phyloP scores from a whole-genome alignment of 2,113 vertebrate species.

The Varanus komodoensis region DNA sequence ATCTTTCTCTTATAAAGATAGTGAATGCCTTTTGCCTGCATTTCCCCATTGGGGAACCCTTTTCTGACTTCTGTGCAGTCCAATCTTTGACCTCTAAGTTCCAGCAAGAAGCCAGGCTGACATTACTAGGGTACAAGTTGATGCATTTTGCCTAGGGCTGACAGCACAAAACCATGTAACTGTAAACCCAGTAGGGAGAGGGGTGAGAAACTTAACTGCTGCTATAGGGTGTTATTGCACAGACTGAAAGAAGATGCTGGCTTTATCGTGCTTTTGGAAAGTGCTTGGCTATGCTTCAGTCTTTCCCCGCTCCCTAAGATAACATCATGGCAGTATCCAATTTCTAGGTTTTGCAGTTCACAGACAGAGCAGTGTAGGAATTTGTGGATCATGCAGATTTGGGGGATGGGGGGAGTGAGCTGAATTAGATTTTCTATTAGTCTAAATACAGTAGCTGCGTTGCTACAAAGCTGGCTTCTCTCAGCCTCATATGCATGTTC shows the following conservation, averaged over 20 bases:
- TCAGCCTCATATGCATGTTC: constrained; percentile 15
- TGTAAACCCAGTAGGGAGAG: background rate
- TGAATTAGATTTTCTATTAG: constrained; percentile 57
- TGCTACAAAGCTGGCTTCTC: constrained; percentile 52
- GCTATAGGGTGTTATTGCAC: background rate
- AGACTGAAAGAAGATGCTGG: constrained; percentile 2
- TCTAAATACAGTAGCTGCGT: constrained; percentile 31
- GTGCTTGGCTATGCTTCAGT: background rate
- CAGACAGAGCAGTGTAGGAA: constrained; percentile 47
- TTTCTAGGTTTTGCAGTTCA: constrained; percentile 37
- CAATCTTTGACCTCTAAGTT: background rate
- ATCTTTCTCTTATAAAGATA: background rate
- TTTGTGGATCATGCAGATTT: constrained; percentile 54
- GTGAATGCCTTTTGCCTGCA: background rate
- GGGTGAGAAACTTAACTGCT: constrained; percentile 14
- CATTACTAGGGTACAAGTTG: background rate
- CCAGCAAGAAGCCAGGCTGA: background rate
- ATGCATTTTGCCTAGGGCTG: constrained; percentile 3
- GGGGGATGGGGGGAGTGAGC: constrained; percentile 33
- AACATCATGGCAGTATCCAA: background rate
- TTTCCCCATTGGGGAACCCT: background rate
- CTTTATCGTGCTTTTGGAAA: background rate
- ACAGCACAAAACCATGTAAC: background rate
- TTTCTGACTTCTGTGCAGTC: background rate
- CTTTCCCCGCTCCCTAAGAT: background rate